Evolutionary conservation across 2,113 vertebrate genomes (phyloP).

Genomic region (Bambusicola thoracicus): DNA sequence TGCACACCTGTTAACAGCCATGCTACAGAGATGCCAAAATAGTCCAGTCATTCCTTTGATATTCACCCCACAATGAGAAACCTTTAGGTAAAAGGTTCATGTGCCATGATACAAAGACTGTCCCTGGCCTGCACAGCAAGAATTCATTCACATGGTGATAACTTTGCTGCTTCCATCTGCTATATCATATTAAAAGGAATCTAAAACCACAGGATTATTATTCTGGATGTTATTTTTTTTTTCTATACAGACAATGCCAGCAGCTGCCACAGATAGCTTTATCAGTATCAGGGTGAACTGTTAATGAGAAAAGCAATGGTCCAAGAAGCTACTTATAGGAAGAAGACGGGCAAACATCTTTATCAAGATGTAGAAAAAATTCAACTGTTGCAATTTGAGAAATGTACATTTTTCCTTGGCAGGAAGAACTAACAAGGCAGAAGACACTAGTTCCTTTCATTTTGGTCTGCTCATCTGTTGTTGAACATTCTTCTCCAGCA

Average conservation of each 20-base stretch:
- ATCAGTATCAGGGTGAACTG: not conserved
- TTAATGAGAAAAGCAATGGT: not conserved
- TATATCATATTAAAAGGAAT: not conserved
- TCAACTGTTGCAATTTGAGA: not conserved
- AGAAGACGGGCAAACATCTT: not conserved
- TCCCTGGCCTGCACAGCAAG: not conserved
- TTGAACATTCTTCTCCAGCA: not conserved
- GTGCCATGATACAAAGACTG: not conserved
- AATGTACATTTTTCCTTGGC: not conserved
- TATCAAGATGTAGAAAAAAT: not conserved
- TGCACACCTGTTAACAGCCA: not conserved
- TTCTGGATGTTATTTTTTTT: conserved; percentile 22
- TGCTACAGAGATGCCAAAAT: not conserved
- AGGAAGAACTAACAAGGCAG: not conserved
- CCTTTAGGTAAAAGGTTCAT: not conserved
- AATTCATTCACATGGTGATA: not conserved
- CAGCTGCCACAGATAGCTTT: not conserved
- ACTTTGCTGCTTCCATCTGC: not conserved
- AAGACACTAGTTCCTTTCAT: conserved; percentile 5
- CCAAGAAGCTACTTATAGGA: not conserved
- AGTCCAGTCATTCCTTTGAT: not conserved
- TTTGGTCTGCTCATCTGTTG: not conserved
- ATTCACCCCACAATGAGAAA: not conserved
- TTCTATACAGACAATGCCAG: not conserved
- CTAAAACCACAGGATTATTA: not conserved